phyloP scores from a whole-genome alignment of 2,888 invertebrate genomes.

The Onchidella celtica region DNA sequence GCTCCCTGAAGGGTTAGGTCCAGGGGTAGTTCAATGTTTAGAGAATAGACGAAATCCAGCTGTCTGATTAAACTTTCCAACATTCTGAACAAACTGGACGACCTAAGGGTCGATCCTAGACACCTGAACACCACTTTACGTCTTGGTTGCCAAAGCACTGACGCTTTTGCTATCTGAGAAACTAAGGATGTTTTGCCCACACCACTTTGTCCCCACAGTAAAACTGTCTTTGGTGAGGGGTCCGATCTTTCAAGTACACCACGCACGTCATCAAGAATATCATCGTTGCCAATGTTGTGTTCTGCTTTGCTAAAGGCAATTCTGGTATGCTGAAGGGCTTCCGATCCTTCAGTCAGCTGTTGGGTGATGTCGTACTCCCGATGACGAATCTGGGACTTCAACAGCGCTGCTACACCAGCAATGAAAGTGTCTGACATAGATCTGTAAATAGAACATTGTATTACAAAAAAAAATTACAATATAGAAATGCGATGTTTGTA shows the following conservation, averaged over 20 bases:
- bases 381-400: constrained; percentile 48
- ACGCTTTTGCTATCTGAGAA: constrained; percentile 43
- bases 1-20: constrained; percentile 44
- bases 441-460: constrained; percentile 11
- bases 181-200: constrained; percentile 51
- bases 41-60: constrained; percentile 49
- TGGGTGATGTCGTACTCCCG: constrained; percentile 54
- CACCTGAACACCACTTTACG: constrained; percentile 52
- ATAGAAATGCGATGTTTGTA: neutral
- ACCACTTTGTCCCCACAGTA: constrained; percentile 50
- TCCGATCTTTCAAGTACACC: neutral
- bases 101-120: constrained; percentile 52
- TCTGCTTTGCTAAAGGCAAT: constrained; percentile 32
- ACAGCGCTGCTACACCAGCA: constrained; percentile 44
- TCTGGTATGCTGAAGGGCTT: constrained; percentile 53
- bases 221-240: neutral
- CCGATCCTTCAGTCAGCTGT: constrained; percentile 52
- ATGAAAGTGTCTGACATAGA: constrained; percentile 48
- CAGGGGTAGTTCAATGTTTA: constrained; percentile 34
- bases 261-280: neutral
- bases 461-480: neutral
- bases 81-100: constrained; percentile 50
- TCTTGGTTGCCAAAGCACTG: constrained; percentile 35
- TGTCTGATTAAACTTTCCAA: constrained; percentile 53
- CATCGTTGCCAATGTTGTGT: constrained; percentile 30